These are phyloP conservation scores for Noctua janthe DNA, from an alignment of 2,888 invertebrate species.

Conservation along the genomic window DNA sequence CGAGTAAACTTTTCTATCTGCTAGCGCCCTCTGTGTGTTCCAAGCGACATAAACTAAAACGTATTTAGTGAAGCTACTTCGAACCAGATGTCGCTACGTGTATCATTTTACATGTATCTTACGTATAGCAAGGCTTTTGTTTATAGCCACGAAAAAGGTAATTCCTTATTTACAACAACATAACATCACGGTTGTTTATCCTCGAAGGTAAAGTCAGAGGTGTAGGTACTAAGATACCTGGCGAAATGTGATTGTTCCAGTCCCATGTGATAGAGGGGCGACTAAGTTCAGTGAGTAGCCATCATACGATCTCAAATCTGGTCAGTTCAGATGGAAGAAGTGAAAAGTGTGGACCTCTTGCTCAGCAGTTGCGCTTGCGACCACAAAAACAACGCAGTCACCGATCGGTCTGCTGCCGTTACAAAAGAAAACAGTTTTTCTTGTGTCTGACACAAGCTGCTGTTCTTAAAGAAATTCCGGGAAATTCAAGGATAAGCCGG, in stretches of 20 bases:
- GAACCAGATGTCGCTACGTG: background rate
- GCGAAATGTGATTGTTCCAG: background rate
- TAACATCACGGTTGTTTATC: background rate
- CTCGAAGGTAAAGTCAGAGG: background rate
- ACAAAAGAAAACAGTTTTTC: too few relatives aligned
- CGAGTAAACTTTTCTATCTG: background rate
- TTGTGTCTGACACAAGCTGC: too few relatives aligned
- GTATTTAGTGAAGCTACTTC: background rate
- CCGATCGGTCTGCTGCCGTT: too few relatives aligned
- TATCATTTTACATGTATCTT: background rate
- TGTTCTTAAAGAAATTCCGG: too few relatives aligned
- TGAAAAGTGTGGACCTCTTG: background rate
- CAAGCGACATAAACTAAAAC: background rate
- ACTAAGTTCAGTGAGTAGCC: background rate
- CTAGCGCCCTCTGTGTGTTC: constrained; percentile 12
- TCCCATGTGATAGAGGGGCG: background rate
- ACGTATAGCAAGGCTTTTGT: background rate
- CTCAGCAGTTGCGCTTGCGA: background rate
- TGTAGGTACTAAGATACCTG: background rate
- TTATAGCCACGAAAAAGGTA: background rate
- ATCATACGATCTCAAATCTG: background rate
- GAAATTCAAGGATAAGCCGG: too few relatives aligned
- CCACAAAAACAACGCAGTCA: background rate
- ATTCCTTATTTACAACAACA: background rate
- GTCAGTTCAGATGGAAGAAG: background rate